These are phyloP conservation scores for Pristionchus japonicus DNA, from an alignment of 2,888 invertebrate species.

Conservation along the genomic window DNA sequence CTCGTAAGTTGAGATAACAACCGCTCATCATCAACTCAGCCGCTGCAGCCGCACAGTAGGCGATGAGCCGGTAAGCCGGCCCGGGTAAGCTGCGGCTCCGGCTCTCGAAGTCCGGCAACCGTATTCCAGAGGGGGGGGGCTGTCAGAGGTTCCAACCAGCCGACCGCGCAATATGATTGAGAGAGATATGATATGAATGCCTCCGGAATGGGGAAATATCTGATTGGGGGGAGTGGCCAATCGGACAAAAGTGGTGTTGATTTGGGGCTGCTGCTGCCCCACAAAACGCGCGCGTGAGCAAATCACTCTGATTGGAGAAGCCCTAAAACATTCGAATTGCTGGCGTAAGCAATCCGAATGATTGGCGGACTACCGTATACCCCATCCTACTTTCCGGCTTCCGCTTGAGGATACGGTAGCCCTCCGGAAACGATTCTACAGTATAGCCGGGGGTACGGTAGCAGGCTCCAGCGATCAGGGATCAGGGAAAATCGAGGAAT, in stretches of 20 bases:
- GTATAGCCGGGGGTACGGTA: background rate
- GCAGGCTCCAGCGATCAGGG: background rate
- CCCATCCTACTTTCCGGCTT: background rate
- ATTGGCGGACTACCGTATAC: background rate
- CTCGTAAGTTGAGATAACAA: background rate
- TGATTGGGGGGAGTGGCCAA: constrained; percentile 25
- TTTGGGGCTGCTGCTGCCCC: background rate
- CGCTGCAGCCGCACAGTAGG: background rate
- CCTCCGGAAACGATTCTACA: background rate
- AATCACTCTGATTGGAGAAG: background rate
- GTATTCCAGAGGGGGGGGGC: background rate
- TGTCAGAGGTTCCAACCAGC: too few species aligned
- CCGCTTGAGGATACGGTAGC: background rate
- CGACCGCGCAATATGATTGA: background rate
- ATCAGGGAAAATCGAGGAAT: background rate
- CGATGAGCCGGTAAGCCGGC: background rate
- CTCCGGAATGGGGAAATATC: background rate
- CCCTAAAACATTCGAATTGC: constrained; percentile 26
- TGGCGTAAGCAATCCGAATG: constrained; percentile 34
- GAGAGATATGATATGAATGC: background rate
- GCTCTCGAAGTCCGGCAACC: background rate
- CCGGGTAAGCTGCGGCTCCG: background rate
- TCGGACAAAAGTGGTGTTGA: constrained; percentile 39
- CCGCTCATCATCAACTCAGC: too few species aligned
- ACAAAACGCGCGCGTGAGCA: constrained; percentile 19